Conservation (phyloP, 2,797 vertebrate species). For the Thaleichthys pacificus region DNA sequence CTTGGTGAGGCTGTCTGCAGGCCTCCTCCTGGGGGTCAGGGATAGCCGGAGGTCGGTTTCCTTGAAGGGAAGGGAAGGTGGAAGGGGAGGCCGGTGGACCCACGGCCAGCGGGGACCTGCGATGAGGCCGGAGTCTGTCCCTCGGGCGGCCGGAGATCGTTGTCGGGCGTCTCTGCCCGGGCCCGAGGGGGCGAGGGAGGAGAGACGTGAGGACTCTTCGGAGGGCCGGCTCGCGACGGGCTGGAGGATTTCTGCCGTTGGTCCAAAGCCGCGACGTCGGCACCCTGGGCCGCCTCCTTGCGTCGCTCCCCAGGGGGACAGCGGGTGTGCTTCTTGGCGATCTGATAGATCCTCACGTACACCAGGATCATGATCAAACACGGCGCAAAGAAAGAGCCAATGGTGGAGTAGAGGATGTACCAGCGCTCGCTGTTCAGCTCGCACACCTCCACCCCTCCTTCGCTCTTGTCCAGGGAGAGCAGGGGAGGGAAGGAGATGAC, state of each 20-base stretch:
- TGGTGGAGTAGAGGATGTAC: constrained; percentile 89
- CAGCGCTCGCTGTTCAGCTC: constrained; percentile 84
- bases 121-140: constrained; percentile 27
- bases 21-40: constrained; percentile 7
- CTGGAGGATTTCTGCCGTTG: background rate
- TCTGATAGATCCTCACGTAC: constrained; percentile 88
- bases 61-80: background rate
- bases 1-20: background rate
- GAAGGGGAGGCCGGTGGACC: background rate
- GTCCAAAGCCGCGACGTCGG: background rate
- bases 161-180: constrained; percentile 15
- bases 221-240: background rate
- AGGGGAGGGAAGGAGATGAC: constrained; percentile 87
- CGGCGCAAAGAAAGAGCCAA: constrained; percentile 89
- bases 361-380: constrained; percentile 93
- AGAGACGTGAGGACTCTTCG: constrained; percentile 7
- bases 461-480: constrained; percentile 76
- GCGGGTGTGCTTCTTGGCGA: constrained; percentile 80
- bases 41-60: constrained; percentile 22
- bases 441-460: constrained; percentile 64
- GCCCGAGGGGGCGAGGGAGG: constrained; percentile 16
- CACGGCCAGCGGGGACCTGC: constrained; percentile 21
- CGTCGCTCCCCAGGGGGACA: constrained; percentile 57
- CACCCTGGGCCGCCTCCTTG: constrained; percentile 10
- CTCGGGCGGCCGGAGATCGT: background rate